Evolutionary conservation across 1,140 invertebrate genomes (phyloP).

Genomic region (Phthorimaea operculella): DNA sequence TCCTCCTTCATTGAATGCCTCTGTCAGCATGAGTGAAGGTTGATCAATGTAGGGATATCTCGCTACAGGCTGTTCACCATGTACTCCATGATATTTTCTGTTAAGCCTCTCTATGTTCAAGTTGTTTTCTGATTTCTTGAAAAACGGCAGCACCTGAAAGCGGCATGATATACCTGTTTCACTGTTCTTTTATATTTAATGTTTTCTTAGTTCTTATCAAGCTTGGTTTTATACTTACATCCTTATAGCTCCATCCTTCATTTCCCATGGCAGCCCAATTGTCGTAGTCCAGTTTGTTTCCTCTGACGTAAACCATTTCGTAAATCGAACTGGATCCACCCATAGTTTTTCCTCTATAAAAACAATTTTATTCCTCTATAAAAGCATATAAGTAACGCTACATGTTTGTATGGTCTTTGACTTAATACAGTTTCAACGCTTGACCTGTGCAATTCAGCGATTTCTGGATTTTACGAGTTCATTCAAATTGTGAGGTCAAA

Average conservation of each 20-base stretch:
- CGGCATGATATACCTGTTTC: too few relatives aligned
- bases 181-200: too few relatives aligned
- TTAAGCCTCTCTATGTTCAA: slow-evolving; percentile 58
- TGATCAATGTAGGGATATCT: slow-evolving; percentile 70
- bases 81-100: slow-evolving; percentile 66
- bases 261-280: slow-evolving; percentile 74
- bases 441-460: too few relatives aligned
- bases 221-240: slow-evolving; percentile 63
- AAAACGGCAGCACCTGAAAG: slow-evolving; percentile 76
- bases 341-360: slow-evolving; percentile 66
- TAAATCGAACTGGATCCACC: slow-evolving; percentile 83
- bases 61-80: slow-evolving; percentile 71
- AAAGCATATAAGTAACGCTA: too few relatives aligned
- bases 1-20: slow-evolving; percentile 70
- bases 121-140: slow-evolving; percentile 80
- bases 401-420: too few relatives aligned
- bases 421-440: too few relatives aligned
- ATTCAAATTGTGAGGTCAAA: too few relatives aligned
- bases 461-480: too few relatives aligned
- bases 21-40: slow-evolving; percentile 65
- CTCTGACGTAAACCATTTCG: slow-evolving; percentile 83
- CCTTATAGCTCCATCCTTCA: slow-evolving; percentile 82
- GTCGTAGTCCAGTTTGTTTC: slow-evolving; percentile 80
- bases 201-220: too few relatives aligned
- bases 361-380: too few relatives aligned